Base-by-base conservation (phyloP, 2,888 invertebrate species). In the Xylota segnis region DNA sequence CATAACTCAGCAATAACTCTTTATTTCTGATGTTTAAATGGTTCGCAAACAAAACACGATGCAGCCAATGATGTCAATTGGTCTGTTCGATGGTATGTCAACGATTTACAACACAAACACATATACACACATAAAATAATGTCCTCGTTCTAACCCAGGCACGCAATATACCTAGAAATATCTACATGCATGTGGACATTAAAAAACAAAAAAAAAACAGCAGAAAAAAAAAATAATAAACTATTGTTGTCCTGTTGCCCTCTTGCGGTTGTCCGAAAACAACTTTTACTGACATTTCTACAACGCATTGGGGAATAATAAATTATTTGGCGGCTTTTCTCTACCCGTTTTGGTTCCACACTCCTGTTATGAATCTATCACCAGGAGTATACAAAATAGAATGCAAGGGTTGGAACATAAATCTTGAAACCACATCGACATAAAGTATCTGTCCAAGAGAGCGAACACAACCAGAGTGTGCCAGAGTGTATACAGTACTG, bases 251-350 rank as follows among this genome's bases (percentile, higher is more conserved):
- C 52, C 81, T 71, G 81, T 81, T 71, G 81, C 54, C 86, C 86
- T 59, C 86, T 77, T 86, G 86, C 81, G 86, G 86, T 86, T 82
- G 76, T 56, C 86, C 86, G 75, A 72, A 86, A 81, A 86, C 86
- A 81, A 86, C 81, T 86, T 86, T 81, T 86, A 86, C 81, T 86
- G 86, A 86, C 81, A 81, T 81, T 86, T 86, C 86, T 86, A 86
- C 86, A 86, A 81, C 86, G 76, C 86, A 86, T 81, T 82, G 86
- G 86, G 86, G 86, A 82, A 72, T 72, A 81, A 86, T 86, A 86
- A 86, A 86, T 86, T 86, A 86, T 86, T 86, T 86, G 86, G 76
- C 61, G 86, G 81, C 86, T 86, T 86, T 86, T 61, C 71, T 72
- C 52, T 59, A 50, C 59, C 66, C 61, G 43, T 70, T 81, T 59